These are phyloP conservation scores for Molorchus minor DNA, from an alignment of 2,888 invertebrate genomes.

Conservation along the genomic window DNA sequence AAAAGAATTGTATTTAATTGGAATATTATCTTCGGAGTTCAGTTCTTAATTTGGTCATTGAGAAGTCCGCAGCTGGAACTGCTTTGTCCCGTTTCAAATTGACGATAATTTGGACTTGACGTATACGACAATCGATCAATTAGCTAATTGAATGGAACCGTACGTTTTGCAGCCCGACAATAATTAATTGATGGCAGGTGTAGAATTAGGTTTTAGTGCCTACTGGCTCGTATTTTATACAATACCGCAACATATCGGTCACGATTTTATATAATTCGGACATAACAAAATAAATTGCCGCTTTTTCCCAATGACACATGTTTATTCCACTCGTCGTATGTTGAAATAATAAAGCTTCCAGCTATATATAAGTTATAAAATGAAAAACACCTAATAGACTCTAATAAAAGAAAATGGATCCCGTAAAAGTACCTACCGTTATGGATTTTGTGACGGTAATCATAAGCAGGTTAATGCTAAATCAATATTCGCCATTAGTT, in stretches of 20 bases:
- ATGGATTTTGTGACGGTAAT: background rate
- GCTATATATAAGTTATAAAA: no score
- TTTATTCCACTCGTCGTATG: no score
- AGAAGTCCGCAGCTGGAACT: no score
- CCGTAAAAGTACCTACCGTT: background rate
- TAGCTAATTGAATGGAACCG: conserved; percentile 9
- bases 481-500: background rate
- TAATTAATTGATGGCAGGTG: background rate
- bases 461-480: conserved; percentile 9
- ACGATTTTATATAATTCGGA: no score
- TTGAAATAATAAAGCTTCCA: no score
- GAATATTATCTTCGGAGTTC: no score
- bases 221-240: background rate
- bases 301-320: no score
- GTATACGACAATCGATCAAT: conserved; percentile 2
- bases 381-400: background rate
- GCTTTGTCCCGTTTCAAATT: background rate
- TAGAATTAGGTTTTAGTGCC: conserved; percentile 1
- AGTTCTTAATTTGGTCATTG: no score
- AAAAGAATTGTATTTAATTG: no score
- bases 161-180: conserved; percentile 1
- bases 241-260: no score
- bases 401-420: conserved; percentile 8
- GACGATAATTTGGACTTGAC: background rate
- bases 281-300: no score